Percentiles rank a stretch among this genome's conserved stretches.
phyloP scores from a whole-genome alignment of 1,140 invertebrate species.

The Hylaeus volcanicus region DNA sequence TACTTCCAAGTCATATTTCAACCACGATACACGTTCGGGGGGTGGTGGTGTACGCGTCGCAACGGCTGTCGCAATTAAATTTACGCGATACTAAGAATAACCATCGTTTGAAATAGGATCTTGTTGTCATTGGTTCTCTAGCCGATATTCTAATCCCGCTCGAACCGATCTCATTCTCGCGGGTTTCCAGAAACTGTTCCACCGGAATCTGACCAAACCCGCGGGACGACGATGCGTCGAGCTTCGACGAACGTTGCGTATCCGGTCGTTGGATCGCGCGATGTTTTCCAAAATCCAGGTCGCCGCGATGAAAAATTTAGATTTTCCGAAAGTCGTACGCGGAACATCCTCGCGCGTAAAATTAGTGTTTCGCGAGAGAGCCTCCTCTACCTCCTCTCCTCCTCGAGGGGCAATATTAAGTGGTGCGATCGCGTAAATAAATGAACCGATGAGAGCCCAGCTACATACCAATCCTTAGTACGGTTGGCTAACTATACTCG shows the following conservation, averaged over 20 bases:
- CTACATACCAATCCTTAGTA: conserved; percentile 32
- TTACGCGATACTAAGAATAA: conserved; percentile 66
- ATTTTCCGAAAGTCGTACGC: neutral
- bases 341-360: neutral
- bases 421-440: conserved; percentile 45
- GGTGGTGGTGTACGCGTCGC: conserved; percentile 41
- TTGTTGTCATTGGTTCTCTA: conserved; percentile 64
- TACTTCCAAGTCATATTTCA: conserved; percentile 66
- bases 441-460: conserved; percentile 48
- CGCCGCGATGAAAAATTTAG: conserved; percentile 31
- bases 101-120: conserved; percentile 60
- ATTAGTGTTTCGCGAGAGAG: conserved; percentile 20
- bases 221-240: neutral
- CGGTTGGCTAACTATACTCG: conserved; percentile 41
- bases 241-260: neutral
- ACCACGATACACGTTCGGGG: conserved; percentile 59
- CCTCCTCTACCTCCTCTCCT: too few species aligned
- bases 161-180: conserved; percentile 25
- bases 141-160: conserved; percentile 55
- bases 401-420: conserved; percentile 23
- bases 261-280: too few species aligned
- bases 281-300: neutral
- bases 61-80: conserved; percentile 66
- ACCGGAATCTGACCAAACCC: neutral
- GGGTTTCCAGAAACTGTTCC: neutral